These are phyloP conservation scores for Drosophila leontia DNA, from an alignment of 1,140 invertebrate genomes.

Conservation along the genomic window DNA sequence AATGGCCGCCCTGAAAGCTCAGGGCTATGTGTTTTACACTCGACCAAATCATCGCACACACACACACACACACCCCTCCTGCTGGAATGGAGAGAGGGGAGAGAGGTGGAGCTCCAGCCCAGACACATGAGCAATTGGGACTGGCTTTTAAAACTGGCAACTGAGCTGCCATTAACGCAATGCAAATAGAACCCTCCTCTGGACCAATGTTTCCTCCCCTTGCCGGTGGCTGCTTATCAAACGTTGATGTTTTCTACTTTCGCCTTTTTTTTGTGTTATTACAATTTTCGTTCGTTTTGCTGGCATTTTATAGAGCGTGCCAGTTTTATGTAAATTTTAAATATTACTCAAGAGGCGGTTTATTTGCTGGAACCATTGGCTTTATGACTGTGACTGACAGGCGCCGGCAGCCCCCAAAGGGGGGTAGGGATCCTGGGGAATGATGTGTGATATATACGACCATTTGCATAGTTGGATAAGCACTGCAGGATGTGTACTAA, in stretches of 20 bases:
- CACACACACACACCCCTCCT: background rate
- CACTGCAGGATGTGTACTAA: slow-evolving; percentile 33
- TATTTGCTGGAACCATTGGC: slow-evolving; percentile 40
- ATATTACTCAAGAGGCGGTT: slow-evolving; percentile 52
- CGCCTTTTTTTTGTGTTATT: slow-evolving; percentile 23
- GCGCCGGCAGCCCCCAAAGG: background rate
- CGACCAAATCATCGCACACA: slow-evolving; percentile 36
- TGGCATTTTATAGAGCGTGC: slow-evolving; percentile 71
- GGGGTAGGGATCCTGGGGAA: slow-evolving; percentile 5
- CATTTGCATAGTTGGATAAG: slow-evolving; percentile 51
- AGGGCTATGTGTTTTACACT: slow-evolving; percentile 58
- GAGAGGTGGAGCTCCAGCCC: background rate
- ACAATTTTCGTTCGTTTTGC: slow-evolving; percentile 13
- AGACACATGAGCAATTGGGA: slow-evolving; percentile 49
- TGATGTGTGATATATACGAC: slow-evolving; percentile 39
- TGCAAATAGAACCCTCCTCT: slow-evolving; percentile 59
- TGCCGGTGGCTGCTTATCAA: slow-evolving; percentile 36
- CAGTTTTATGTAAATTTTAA: slow-evolving; percentile 74
- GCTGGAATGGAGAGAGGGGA: background rate
- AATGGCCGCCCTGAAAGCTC: slow-evolving; percentile 52
- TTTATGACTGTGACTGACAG: slow-evolving; percentile 36
- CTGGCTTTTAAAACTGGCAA: slow-evolving; percentile 62
- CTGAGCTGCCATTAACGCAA: slow-evolving; percentile 68
- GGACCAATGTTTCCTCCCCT: background rate
- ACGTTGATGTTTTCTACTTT: slow-evolving; percentile 34